Percentiles rank a stretch among this genome's conserved stretches.
These are phyloP conservation scores for Gymnocheta viridis DNA, from an alignment of 2,888 invertebrate genomes.

Conservation along the genomic window DNA sequence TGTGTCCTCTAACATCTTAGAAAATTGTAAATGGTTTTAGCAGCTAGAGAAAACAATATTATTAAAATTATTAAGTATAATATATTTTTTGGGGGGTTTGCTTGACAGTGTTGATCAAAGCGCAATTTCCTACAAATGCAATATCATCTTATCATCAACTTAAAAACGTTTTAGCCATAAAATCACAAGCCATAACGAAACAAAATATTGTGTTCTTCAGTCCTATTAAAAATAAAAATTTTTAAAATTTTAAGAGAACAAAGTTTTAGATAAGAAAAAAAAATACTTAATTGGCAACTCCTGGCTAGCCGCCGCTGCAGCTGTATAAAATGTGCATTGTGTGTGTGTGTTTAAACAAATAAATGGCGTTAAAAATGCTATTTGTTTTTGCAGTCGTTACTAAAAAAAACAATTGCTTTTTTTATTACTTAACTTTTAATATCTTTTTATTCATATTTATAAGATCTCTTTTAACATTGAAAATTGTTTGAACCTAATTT, in stretches of 20 bases:
- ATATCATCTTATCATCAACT: neutral
- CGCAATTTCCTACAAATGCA: neutral
- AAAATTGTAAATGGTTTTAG: too few species aligned
- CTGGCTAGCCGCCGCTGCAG: constrained; percentile 7
- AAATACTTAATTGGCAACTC: constrained; percentile 11
- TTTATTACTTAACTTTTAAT: constrained; percentile 21
- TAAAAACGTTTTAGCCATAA: constrained; percentile 31
- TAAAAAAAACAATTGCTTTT: constrained; percentile 32
- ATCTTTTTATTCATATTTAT: constrained; percentile 21
- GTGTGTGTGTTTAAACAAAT: constrained; percentile 19
- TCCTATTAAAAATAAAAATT: neutral
- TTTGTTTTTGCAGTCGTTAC: neutral
- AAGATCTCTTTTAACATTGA: constrained; percentile 39
- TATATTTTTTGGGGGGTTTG: neutral
- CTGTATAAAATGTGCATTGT: constrained; percentile 22
- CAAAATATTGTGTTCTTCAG: constrained; percentile 18
- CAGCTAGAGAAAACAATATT: neutral
- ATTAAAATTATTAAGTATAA: neutral
- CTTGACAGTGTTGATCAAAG: neutral
- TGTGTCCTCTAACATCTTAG: too few species aligned
- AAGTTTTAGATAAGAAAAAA: constrained; percentile 7
- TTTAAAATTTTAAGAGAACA: neutral
- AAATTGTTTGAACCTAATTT: neutral
- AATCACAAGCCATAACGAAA: constrained; percentile 38
- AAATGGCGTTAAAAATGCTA: constrained; percentile 5